Percentiles rank a stretch among this genome's conserved stretches.
phyloP scores from a whole-genome alignment of 23 tunicate genomes.

The Oikopleura vanhoeffeni region DNA sequence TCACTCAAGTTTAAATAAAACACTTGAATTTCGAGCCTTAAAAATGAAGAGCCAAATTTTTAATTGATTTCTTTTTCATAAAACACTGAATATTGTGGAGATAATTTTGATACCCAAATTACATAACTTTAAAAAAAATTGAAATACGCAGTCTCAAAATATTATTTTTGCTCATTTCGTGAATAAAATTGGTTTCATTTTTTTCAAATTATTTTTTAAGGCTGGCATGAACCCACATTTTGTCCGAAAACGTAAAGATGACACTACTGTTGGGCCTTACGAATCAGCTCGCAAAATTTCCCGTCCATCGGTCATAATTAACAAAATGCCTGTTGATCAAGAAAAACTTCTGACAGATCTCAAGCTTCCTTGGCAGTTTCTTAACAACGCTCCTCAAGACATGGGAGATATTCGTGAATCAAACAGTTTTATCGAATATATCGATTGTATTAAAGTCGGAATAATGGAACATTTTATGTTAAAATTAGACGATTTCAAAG shows the following conservation, averaged over 20 bases:
- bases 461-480: not conserved
- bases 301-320: not conserved
- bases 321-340: not conserved
- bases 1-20: too few species aligned
- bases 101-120: too few species aligned
- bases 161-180: too few species aligned
- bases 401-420: not conserved
- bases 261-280: not conserved
- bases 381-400: not conserved
- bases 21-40: too few species aligned
- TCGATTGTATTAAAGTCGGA: not conserved
- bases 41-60: too few species aligned
- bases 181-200: too few species aligned
- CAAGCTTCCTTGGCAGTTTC: not conserved
- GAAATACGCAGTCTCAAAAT: too few species aligned
- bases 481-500: not conserved
- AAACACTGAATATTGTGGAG: too few species aligned
- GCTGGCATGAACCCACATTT: constrained; percentile 9
- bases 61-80: too few species aligned
- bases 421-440: not conserved
- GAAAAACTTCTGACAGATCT: not conserved
- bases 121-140: too few species aligned
- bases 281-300: not conserved
- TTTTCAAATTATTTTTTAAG: too few species aligned
- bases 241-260: constrained; percentile 13